Percentiles rank a stretch among this genome's conserved stretches.
phyloP scores from a whole-genome alignment of 2,797 vertebrate species.

The Phataginus tricuspis region DNA sequence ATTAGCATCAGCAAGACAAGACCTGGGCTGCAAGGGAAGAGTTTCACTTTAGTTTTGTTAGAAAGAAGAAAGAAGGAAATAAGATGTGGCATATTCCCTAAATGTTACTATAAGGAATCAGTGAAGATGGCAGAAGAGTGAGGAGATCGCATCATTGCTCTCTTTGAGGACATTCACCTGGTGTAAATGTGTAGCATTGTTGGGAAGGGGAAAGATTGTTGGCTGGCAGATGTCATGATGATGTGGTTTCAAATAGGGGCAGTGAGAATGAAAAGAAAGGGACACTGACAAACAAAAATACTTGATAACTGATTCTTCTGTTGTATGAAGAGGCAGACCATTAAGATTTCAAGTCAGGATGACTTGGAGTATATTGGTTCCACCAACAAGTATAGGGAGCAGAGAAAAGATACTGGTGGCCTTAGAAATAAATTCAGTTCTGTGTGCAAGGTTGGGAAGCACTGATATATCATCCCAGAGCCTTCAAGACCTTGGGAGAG shows the following conservation, averaged over 20 bases:
- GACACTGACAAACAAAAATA: background rate
- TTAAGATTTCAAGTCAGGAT: background rate
- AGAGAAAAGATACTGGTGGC: background rate
- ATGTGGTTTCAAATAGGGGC: background rate
- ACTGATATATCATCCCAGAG: background rate
- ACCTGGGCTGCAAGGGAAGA: background rate
- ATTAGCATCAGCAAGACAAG: background rate
- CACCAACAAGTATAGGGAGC: background rate
- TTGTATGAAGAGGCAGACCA: background rate
- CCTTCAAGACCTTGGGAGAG: background rate
- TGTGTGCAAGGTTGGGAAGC: background rate
- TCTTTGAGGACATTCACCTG: background rate
- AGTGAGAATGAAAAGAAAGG: background rate
- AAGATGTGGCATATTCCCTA: background rate
- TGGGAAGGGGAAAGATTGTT: background rate
- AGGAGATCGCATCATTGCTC: background rate
- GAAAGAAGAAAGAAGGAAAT: background rate
- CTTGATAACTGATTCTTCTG: background rate
- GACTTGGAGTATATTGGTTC: background rate
- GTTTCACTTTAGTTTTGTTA: background rate
- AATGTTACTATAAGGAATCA: background rate
- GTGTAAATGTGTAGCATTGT: background rate
- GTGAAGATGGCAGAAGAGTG: background rate
- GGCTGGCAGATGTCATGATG: background rate
- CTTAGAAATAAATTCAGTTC: background rate